phyloP scores from a whole-genome alignment of 2,113 vertebrate species.

The Hystrix cristata region DNA sequence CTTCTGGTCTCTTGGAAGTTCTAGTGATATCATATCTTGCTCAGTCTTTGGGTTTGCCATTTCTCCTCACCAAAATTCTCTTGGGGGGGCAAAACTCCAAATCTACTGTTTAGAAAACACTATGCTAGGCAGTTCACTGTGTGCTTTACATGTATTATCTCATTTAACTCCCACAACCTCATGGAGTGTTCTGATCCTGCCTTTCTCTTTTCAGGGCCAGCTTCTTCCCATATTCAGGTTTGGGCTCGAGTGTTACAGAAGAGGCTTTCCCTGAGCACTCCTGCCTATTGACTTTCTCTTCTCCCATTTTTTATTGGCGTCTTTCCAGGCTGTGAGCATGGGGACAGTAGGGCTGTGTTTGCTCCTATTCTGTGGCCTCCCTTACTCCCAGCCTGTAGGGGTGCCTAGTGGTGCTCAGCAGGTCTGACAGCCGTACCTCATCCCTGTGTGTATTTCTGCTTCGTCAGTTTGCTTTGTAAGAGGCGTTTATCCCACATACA shows the following conservation, averaged over 20 bases:
- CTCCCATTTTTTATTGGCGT: neutral
- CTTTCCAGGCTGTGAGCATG: neutral
- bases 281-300: neutral
- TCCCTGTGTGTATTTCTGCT: neutral
- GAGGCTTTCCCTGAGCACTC: neutral
- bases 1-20: neutral
- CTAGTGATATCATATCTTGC: neutral
- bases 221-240: neutral
- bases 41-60: neutral
- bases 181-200: neutral
- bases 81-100: neutral
- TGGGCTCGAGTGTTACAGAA: neutral
- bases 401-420: neutral
- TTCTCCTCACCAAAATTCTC: neutral
- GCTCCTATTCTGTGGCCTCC: neutral
- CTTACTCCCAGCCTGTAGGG: neutral
- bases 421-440: neutral
- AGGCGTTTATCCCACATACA: neutral
- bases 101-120: neutral
- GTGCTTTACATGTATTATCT: neutral
- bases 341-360: neutral
- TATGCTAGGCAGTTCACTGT: neutral
- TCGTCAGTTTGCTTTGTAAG: constrained; percentile 20
- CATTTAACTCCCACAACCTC: neutral
- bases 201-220: neutral